Percentiles rank a stretch among this genome's conserved stretches.
These are phyloP conservation scores for Austrolebias charrua DNA, from an alignment of 2,797 vertebrate species.

Conservation along the genomic window DNA sequence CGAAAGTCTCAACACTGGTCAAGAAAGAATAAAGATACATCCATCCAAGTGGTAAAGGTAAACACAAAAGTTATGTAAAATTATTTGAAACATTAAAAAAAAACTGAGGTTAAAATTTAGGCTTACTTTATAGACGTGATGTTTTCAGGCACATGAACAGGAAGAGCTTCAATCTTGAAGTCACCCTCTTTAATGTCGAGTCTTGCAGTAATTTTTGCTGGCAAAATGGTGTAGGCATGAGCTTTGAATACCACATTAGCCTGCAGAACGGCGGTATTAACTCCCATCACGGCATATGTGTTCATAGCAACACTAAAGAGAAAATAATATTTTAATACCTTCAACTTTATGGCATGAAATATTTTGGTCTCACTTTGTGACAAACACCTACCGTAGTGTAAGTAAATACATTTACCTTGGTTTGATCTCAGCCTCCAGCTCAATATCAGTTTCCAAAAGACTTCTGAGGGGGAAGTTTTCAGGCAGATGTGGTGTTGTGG, in stretches of 20 bases:
- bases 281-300: slow-evolving; percentile 80
- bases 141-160: slow-evolving; percentile 73
- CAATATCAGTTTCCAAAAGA: slow-evolving; percentile 75
- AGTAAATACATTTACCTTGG: slow-evolving; percentile 72
- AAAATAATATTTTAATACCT: slow-evolving; percentile 19
- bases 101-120: slow-evolving; percentile 8
- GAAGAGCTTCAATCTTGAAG: slow-evolving; percentile 79
- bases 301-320: slow-evolving; percentile 74
- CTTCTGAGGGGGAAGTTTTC: slow-evolving; percentile 69
- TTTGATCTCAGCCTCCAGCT: slow-evolving; percentile 72
- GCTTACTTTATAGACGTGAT: slow-evolving; percentile 73
- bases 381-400: slow-evolving; percentile 1
- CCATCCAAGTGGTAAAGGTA: background rate
- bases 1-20: slow-evolving; percentile 80
- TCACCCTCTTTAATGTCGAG: slow-evolving; percentile 74
- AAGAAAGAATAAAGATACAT: slow-evolving; percentile 12
- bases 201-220: slow-evolving; percentile 65
- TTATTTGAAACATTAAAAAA: background rate
- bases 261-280: slow-evolving; percentile 79
- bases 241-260: slow-evolving; percentile 69
- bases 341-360: background rate
- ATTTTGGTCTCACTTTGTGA: background rate
- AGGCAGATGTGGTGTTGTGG: slow-evolving; percentile 71
- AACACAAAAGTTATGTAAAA: background rate
- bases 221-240: slow-evolving; percentile 65